phyloP scores from a whole-genome alignment of 92 coral and sea anemone genomes.

The Epizoanthus rinbou region DNA sequence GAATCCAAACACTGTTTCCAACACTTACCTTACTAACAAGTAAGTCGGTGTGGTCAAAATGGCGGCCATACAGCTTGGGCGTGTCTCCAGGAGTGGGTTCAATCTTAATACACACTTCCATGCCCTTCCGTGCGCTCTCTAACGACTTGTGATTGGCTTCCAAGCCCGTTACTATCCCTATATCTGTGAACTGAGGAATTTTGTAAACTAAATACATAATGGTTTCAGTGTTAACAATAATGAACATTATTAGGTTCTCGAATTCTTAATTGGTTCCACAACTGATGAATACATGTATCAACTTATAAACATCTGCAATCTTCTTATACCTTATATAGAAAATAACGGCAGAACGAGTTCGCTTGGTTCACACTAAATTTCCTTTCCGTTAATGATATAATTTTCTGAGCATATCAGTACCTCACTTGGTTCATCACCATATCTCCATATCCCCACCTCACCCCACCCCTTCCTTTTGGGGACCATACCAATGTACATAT shows the following conservation, averaged over 20 bases:
- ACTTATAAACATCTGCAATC: too few relatives aligned
- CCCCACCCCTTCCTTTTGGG: background rate
- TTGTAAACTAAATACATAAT: too few relatives aligned
- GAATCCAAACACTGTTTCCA: too few relatives aligned
- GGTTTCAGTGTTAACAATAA: too few relatives aligned
- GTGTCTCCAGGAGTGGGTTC: slow-evolving; percentile 94
- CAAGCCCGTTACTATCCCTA: slow-evolving; percentile 90
- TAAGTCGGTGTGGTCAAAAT: slow-evolving; percentile 92
- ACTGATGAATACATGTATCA: too few relatives aligned
- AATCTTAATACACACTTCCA: slow-evolving; percentile 95
- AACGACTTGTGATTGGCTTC: slow-evolving; percentile 94
- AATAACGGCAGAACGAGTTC: too few relatives aligned
- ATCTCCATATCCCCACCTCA: background rate
- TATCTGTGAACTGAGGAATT: slow-evolving; percentile 68
- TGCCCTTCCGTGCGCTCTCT: slow-evolving; percentile 89
- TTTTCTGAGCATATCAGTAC: slow-evolving; percentile 98
- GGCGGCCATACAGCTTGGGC: slow-evolving; percentile 96
- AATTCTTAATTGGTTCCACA: too few relatives aligned
- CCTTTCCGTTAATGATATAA: slow-evolving; percentile 55
- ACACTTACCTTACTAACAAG: slow-evolving; percentile 88
- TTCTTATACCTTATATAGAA: too few relatives aligned
- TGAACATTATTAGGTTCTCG: too few relatives aligned
- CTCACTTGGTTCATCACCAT: slow-evolving; percentile 97
- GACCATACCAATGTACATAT: background rate
- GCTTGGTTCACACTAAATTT: too few relatives aligned